Evolutionary conservation across 2,888 invertebrate species (phyloP).

Genomic region (Sussaba pulchella): DNA sequence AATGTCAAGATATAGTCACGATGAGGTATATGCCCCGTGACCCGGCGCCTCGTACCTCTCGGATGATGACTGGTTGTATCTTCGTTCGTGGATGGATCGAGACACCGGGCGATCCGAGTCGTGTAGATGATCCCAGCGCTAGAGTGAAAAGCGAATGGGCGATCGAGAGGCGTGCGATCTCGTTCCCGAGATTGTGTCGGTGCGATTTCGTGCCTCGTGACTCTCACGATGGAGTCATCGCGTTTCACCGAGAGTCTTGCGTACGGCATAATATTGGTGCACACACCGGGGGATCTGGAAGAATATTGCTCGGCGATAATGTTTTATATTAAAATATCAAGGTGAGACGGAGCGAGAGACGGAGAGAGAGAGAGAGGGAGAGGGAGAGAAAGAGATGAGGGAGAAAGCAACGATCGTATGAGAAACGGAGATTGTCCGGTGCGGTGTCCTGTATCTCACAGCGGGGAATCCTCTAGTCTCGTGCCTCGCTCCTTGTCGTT

Average conservation of each 20-base stretch:
- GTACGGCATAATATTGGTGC: slow-evolving; percentile 24
- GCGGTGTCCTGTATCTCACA: slow-evolving; percentile 79
- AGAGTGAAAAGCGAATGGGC: slow-evolving; percentile 12
- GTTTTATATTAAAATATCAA: slow-evolving; percentile 58
- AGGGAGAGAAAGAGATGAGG: slow-evolving; percentile 55
- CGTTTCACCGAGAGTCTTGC: slow-evolving; percentile 58
- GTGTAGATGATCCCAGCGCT: slow-evolving; percentile 48
- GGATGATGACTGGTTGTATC: slow-evolving; percentile 60
- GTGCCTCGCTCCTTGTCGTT: slow-evolving; percentile 53
- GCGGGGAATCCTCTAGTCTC: slow-evolving; percentile 72
- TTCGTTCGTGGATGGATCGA: slow-evolving; percentile 50
- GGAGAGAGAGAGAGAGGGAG: slow-evolving; percentile 59
- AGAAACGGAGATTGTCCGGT: slow-evolving; percentile 72
- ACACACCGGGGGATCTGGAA: slow-evolving; percentile 38
- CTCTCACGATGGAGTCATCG: slow-evolving; percentile 78
- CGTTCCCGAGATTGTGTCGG: slow-evolving; percentile 64
- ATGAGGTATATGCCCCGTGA: slow-evolving; percentile 40
- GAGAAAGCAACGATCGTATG: slow-evolving; percentile 57
- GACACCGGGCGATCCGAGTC: slow-evolving; percentile 61
- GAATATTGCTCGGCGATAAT: slow-evolving; percentile 53
- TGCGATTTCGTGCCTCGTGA: slow-evolving; percentile 65
- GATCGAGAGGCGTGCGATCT: slow-evolving; percentile 49
- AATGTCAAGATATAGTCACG: too few relatives aligned
- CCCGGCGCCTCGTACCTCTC: slow-evolving; percentile 49
- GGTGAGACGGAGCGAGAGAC: slow-evolving; percentile 41